These are phyloP conservation scores for Asteroscopus sphinx DNA, from an alignment of 2,888 invertebrate species.

Conservation along the genomic window DNA sequence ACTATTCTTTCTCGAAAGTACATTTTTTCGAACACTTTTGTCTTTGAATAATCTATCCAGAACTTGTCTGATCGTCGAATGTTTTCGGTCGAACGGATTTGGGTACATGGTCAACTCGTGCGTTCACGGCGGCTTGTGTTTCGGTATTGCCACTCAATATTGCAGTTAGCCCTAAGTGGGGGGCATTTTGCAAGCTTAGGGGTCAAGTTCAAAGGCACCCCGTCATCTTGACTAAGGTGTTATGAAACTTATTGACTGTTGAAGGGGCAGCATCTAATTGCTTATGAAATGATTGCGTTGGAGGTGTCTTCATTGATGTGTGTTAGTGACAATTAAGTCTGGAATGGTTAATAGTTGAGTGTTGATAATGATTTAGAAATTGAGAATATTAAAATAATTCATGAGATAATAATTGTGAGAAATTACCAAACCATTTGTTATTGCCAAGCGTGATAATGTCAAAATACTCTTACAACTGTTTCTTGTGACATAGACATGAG, in stretches of 20 bases:
- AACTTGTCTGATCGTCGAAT: conserved; percentile 92
- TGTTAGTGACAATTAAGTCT: neutral
- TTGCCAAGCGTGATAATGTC: too few relatives aligned
- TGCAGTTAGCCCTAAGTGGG: conserved; percentile 45
- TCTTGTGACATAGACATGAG: too few relatives aligned
- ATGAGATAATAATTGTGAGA: too few relatives aligned
- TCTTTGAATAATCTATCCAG: conserved; percentile 90
- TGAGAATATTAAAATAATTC: neutral
- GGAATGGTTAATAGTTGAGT: neutral
- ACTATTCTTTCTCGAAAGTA: conserved; percentile 70
- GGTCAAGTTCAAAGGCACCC: conserved; percentile 67
- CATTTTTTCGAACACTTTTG: conserved; percentile 68
- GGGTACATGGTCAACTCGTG: conserved; percentile 89
- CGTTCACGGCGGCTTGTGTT: conserved; percentile 62
- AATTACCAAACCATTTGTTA: too few relatives aligned
- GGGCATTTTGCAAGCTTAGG: conserved; percentile 61
- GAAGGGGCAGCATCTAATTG: conserved; percentile 25
- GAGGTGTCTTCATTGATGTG: conserved; percentile 47
- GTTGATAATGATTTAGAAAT: neutral
- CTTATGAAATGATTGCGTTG: conserved; percentile 55
- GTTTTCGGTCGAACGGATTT: conserved; percentile 92
- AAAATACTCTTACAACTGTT: too few relatives aligned
- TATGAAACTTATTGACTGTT: conserved; percentile 54
- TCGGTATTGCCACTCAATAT: conserved; percentile 55
- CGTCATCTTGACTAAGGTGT: conserved; percentile 45